Evolutionary conservation across 2,113 vertebrate genomes (phyloP), one percentile per base, ranked within the genome.

Genomic region (Motacilla alba): DNA sequence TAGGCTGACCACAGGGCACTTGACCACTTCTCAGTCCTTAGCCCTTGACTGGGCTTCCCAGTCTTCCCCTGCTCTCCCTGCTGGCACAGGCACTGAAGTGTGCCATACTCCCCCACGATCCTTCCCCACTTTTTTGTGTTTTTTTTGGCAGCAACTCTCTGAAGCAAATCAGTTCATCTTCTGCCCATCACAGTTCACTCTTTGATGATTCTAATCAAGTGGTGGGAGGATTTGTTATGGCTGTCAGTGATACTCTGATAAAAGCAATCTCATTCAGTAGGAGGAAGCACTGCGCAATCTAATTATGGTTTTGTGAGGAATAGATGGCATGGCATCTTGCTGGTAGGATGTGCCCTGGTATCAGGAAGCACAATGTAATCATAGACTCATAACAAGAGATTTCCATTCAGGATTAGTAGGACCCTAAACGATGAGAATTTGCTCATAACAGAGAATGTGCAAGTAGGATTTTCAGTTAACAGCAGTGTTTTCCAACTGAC

Each of bases 1-100:
- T 17, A 27, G 33, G 19, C 49, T 78, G 53, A 70, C 21, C 13
- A 11, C 0, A 0, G 35, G 27, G 13, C 2, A 1, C 41, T 64
- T 4, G 2, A 15, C 14, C 2, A 13, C 22, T 41, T 11, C 13
- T 10, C 6, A 8, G 33, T 26, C 33, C 35, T 28, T 31, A 17
- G 6, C 12, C 22, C 26, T 11, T 55, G 63, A 2, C 27, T 52
- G 43, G 30, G 14, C 23, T 79, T 67, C 58, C 52, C 56, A 44
- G 1, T 14, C 47, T 15, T 74, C 62, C 41, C 13, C 41, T 1
- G 0, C 17, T 35, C 20, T 87, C n/a, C 30, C 46, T 60, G 35
- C 31, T 74, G 44, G 33, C 79, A 43, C 33, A 77, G n/a, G 7
- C 55, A 47, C 23, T 0, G 1, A 41, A 52, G 6, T 1, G 1